Evolutionary conservation across 2,888 invertebrate genomes (phyloP), one percentile per base, ranked within the genome.

Genomic region (Tetramorium bicarinatum): DNA sequence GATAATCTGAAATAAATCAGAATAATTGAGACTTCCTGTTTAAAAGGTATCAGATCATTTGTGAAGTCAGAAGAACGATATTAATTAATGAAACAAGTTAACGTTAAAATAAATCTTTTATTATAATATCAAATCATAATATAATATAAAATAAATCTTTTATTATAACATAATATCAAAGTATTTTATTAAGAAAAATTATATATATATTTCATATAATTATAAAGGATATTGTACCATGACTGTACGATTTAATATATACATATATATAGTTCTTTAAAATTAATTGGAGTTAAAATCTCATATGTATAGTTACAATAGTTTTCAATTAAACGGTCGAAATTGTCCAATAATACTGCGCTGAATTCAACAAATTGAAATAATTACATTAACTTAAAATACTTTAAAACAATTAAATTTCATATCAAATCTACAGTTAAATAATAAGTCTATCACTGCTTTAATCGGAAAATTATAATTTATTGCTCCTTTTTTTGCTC

Each of bases 1-100:
- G 25, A 47, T 47, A 44, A 62, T 29, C 11, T 61, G 18, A 25
- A 74, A 29, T 72, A 72, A 21, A 38, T 72, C 34, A 25, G 25
- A 62, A 74, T 44, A 38, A 38, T 34, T n/a, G 3, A 6, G 0
- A 13, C 13, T 62, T 62, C 2, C 7, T n/a, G 29, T n/a, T 72
- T 47, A 18, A 47, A 47, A 25, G 25, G 6, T 67, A 25, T 47
- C 41, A 8, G 44, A 11, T 29, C 18, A 61, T 34, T 34, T 25
- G 59, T 61, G 34, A 61, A 9, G 34, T 61, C 15, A 3, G 7
- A 67, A 67, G 18, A 67, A 47, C 7, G 15, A 21, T 66, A 15
- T 66, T 66, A 67, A 67, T 18, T 29, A 44, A 38, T 38, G 9
- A 18, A 44, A 25, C 13, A 38, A 4, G 62, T 38, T 29, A 44